Evolutionary conservation across 2,797 vertebrate genomes (phyloP), one percentile per base, ranked within the genome.

Genomic region (Tympanoctomys barrerae): DNA sequence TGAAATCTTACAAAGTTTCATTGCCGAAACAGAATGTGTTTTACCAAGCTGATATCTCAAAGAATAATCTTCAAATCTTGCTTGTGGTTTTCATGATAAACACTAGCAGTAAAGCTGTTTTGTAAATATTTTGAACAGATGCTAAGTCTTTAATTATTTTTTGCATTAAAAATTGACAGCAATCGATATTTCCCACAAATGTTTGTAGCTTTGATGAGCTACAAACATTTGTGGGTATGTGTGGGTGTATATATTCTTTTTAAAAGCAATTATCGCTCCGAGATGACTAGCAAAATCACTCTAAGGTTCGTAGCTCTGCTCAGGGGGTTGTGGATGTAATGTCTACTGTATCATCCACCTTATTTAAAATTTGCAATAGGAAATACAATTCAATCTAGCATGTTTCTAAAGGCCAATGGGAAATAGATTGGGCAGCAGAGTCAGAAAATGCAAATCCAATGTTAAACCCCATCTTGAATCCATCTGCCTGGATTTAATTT

Each of bases 1-100:
- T 99, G 96, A 99, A 99, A 98, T 99, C 99, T 95, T 99, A 99
- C 98, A 99, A 99, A 98, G 99, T 99, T 91, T 99, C 95, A 99
- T 99, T 86, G 99, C 99, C 91, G 99, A 99, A 98, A 99, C 98
- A 93, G 99, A 99, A 98, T 99, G 99, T 21, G 99, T 99, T 94
- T 98, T 99, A 96, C 97, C 99, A 57, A 12, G 66, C n/a, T 87
- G 77, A 85, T 87, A 66, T 78, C 95, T 93, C 88, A 90, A 81
- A 87, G 88, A 93, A 92, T 96, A 90, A 90, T 92, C 83, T 94
- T 75, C 75, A 82, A 78, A 89, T 97, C 87, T 94, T 83, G 90
- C 71, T 91, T 77, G 46, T 96, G 89, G 85, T 96, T 87, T 91
- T 91, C 91, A 98, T 96, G 86, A 97, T 88, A 94, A 92, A 96